A percentile compares a stretch with the other conserved stretches of the same genome.
Evolutionary conservation across 23 tunicate genomes (phyloP).

Genomic region (Botrylloides violaceus): DNA sequence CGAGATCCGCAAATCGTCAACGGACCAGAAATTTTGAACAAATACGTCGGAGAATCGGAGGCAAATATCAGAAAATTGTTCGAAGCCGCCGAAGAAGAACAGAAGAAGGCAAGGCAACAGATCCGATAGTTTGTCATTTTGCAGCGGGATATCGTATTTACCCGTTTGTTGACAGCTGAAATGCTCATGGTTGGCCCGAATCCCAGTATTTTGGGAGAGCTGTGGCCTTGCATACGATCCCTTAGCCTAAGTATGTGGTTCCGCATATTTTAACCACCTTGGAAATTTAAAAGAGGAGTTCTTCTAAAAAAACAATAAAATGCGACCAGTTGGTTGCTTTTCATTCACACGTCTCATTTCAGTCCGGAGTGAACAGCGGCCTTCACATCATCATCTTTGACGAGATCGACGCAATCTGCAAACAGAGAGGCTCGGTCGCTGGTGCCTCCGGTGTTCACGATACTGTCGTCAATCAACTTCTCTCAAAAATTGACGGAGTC

Average conservation of each 20-base stretch:
- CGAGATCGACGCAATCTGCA: constrained; percentile 97
- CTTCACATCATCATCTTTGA: constrained; percentile 96
- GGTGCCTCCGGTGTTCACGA: constrained; percentile 97
- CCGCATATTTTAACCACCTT: no score
- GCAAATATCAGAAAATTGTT: constrained; percentile 88
- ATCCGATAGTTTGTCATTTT: no score
- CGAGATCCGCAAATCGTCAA: constrained; percentile 96
- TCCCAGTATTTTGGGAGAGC: no score
- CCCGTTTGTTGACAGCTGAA: no score
- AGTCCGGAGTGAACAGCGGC: constrained; percentile 88
- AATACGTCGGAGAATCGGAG: constrained; percentile 96
- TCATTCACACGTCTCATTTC: no score
- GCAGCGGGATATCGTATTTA: no score
- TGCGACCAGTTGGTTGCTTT: no score
- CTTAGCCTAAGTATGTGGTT: no score
- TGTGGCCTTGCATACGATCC: no score
- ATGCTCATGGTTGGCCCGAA: no score
- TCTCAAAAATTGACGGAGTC: constrained; percentile 99
- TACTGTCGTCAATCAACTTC: constrained; percentile 96
- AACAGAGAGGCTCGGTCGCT: constrained; percentile 81
- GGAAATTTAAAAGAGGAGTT: no score
- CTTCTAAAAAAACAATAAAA: no score
- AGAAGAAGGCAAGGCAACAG: constrained; percentile 68
- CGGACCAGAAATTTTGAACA: constrained; percentile 98
- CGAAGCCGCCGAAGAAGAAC: constrained; percentile 97